These are phyloP conservation scores for Cichladusa arquata DNA, from an alignment of 2,113 vertebrate genomes.

Conservation along the genomic window DNA sequence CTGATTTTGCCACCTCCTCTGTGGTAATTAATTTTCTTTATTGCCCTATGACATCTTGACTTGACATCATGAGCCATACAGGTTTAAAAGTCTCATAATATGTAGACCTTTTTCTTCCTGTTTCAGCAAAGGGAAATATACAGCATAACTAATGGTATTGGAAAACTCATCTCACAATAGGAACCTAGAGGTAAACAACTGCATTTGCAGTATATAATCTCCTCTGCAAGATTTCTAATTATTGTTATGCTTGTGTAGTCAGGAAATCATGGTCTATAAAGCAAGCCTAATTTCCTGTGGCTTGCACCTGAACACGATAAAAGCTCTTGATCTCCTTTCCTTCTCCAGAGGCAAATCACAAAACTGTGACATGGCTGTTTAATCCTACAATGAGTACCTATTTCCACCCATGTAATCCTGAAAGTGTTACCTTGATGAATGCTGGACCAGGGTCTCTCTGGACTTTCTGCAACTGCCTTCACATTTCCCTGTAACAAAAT, in stretches of 20 bases:
- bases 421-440: slow-evolving; percentile 31
- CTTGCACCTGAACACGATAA: slow-evolving; percentile 67
- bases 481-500: not conserved
- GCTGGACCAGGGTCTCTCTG: not conserved
- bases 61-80: not conserved
- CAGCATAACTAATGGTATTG: not conserved
- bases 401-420: slow-evolving; percentile 10
- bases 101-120: not conserved
- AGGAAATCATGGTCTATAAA: slow-evolving; percentile 68
- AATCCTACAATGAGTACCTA: slow-evolving; percentile 24
- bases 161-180: slow-evolving; percentile 16
- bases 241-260: slow-evolving; percentile 58
- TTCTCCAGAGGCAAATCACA: slow-evolving; percentile 61
- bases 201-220: slow-evolving; percentile 49
- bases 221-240: slow-evolving; percentile 58
- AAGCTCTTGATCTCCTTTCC: slow-evolving; percentile 60
- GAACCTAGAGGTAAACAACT: slow-evolving; percentile 33
- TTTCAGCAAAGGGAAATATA: not conserved
- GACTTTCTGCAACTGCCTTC: not conserved
- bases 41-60: not conserved
- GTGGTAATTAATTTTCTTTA: not conserved
- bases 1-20: not conserved
- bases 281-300: slow-evolving; percentile 61
- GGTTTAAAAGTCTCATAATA: not conserved
- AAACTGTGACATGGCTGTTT: slow-evolving; percentile 34